Percentiles rank a stretch among this genome's conserved stretches.
phyloP scores from a whole-genome alignment of 1,140 invertebrate species.

The Penaeus chinensis region DNA sequence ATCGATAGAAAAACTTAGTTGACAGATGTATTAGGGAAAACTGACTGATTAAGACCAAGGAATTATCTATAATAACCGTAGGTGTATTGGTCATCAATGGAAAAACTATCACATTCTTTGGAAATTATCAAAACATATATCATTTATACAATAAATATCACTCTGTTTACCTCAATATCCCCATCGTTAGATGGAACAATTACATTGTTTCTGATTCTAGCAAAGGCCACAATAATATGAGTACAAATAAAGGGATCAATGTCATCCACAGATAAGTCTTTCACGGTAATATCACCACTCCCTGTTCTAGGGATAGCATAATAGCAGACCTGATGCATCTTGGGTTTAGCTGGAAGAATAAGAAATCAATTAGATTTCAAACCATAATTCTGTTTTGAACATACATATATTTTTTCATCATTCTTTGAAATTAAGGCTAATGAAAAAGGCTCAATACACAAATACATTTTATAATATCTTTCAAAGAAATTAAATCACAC shows the following conservation, averaged over 20 bases:
- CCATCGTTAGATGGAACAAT: neutral
- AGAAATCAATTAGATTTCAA: too few relatives aligned
- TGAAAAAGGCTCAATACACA: too few relatives aligned
- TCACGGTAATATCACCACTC: neutral
- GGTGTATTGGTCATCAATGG: too few relatives aligned
- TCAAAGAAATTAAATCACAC: too few relatives aligned
- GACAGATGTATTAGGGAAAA: neutral
- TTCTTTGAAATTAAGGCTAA: too few relatives aligned
- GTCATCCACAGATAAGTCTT: neutral
- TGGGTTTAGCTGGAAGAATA: too few relatives aligned
- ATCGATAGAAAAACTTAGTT: neutral
- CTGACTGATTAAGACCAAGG: neutral
- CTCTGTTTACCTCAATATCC: neutral
- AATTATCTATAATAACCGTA: neutral
- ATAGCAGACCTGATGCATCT: conserved; percentile 12
- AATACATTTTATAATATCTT: too few relatives aligned
- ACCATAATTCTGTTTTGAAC: too few relatives aligned
- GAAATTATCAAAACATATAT: neutral
- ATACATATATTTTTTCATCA: too few relatives aligned
- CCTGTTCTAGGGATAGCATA: neutral
- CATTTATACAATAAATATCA: neutral
- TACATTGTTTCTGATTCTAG: neutral
- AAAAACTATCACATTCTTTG: too few relatives aligned
- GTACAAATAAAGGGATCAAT: conserved; percentile 11
- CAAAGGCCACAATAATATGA: conserved; percentile 6